phyloP scores from a whole-genome alignment of 2,113 vertebrate species.

The Prunella himalayana region DNA sequence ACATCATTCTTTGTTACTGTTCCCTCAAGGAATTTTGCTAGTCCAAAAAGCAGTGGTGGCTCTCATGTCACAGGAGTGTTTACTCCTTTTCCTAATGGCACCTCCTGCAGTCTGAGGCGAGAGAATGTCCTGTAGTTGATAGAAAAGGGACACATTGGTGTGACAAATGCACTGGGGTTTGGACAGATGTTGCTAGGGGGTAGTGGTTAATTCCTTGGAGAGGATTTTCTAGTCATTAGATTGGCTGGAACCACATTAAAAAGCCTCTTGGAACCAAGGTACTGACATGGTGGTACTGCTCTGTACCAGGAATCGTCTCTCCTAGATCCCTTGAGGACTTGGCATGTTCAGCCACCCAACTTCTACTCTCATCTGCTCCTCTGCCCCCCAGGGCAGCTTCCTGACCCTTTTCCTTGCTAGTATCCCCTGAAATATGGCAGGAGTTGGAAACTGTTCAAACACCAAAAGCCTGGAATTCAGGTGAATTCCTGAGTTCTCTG shows the following conservation, averaged over 20 bases:
- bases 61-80: not conserved
- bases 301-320: not conserved
- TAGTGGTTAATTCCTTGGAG: not conserved
- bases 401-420: not conserved
- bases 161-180: not conserved
- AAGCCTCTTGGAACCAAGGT: not conserved
- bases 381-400: accelerated
- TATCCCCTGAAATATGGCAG: accelerated
- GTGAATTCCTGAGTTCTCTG: not conserved
- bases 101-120: not conserved
- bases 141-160: not conserved
- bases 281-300: not conserved
- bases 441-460: not conserved
- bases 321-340: not conserved
- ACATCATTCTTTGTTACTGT: accelerated
- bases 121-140: not conserved
- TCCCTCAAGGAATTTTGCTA: not conserved
- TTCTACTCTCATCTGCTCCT: not conserved
- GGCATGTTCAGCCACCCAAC: not conserved
- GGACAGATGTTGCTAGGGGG: not conserved
- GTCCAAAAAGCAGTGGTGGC: accelerated
- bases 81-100: not conserved
- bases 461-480: accelerated
- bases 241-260: not conserved
- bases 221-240: not conserved